Evolutionary conservation across 30 jellyfish, hydroid and myxozoan genomes (phyloP), one percentile per base, ranked within the genome.

Genomic region (Sanderia malayensis): DNA sequence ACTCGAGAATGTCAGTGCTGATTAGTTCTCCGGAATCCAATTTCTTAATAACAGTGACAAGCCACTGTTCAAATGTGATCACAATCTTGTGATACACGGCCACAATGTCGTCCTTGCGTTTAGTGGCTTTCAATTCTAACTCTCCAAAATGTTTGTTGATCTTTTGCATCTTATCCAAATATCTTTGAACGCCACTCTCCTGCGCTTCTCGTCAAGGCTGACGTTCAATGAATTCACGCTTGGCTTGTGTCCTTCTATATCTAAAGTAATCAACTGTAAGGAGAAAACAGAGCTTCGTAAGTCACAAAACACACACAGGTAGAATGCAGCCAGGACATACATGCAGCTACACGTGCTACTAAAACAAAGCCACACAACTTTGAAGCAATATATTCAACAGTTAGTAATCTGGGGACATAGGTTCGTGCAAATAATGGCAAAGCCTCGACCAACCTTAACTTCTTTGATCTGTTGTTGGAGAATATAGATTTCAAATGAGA

Each of bases 391-490:
- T n/a, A n/a, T n/a, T n/a, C n/a, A n/a, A n/a, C n/a, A n/a, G n/a
- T n/a, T n/a, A n/a, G n/a, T n/a, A n/a, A n/a, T n/a, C n/a, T n/a
- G n/a, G n/a, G n/a, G n/a, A n/a, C n/a, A n/a, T n/a, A n/a, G n/a
- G n/a, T n/a, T n/a, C n/a, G n/a, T n/a, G n/a, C n/a, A n/a, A n/a
- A n/a, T n/a, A n/a, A n/a, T n/a, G n/a, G n/a, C n/a, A n/a, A n/a
- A n/a, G 52, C 6, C 52, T 37, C 6, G 13, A 37, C 64, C 0
- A 24, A 91, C 98, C 92, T 91, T 91, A 33, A 91, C 68, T 65
- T 91, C 98, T 59, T 94, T 77, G 74, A 91, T 80, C 70, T 91
- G 98, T 61, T 79, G 94, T 69, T 84, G 94, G 29, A 91, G 92
- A 46, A 83, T 45, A 47, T 69, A 71, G 26, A 91, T 74, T 28